Conservation (phyloP, 2,113 vertebrate species). For the Lepidothrix coronata region DNA sequence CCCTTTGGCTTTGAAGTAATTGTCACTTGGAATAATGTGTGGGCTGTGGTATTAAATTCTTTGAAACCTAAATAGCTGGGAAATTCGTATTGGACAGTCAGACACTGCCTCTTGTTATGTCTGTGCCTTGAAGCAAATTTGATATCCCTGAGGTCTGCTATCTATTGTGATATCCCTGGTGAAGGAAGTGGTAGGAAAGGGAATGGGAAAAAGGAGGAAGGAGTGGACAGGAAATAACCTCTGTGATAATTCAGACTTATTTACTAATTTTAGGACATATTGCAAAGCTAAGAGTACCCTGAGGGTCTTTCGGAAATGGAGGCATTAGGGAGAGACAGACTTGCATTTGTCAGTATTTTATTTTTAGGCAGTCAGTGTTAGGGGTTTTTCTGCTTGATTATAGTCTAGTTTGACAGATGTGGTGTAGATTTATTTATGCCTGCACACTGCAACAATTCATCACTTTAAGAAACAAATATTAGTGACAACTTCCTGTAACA, state of each 20-base stretch:
- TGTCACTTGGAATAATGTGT: neutral
- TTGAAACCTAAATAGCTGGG: neutral
- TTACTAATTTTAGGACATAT: neutral
- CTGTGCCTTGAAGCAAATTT: slow-evolving; percentile 21
- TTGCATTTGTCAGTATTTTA: neutral
- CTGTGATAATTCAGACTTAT: neutral
- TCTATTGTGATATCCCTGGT: neutral
- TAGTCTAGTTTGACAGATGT: neutral
- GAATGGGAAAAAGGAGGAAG: neutral
- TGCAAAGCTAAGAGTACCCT: neutral
- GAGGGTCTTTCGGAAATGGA: neutral
- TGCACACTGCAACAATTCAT: neutral
- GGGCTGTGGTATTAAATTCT: neutral
- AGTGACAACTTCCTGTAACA: neutral
- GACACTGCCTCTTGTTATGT: neutral
- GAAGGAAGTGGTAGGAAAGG: neutral
- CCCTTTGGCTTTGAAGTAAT: slow-evolving; percentile 37
- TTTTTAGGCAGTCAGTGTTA: neutral
- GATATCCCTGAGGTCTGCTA: neutral
- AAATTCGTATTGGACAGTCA: neutral
- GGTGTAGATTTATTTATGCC: neutral
- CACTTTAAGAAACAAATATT: neutral
- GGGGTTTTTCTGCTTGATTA: neutral
- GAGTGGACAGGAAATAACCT: neutral
- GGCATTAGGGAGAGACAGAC: neutral